A percentile compares a stretch with the other conserved stretches of the same genome.
Evolutionary conservation across 1,140 invertebrate species (phyloP).

Genomic region (Drosophila baimaii): DNA sequence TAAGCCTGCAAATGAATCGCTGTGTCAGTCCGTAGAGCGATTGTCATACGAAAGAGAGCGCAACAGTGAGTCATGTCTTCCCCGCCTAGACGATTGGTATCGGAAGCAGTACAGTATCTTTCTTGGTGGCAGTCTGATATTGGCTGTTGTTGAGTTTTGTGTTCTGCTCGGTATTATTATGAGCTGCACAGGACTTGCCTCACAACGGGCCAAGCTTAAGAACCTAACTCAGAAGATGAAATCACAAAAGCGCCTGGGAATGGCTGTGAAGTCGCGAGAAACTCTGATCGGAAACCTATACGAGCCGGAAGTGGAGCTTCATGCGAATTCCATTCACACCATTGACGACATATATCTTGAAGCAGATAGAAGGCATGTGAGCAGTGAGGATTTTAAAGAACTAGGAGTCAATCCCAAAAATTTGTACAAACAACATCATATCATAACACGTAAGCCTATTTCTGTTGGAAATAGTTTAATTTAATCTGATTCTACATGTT

Average conservation of each 20-base stretch:
- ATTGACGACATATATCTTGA: constrained; percentile 30
- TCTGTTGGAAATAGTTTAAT: constrained; percentile 74
- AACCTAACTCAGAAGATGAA: not conserved
- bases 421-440: constrained; percentile 68
- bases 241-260: not conserved
- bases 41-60: constrained; percentile 87
- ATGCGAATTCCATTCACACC: constrained; percentile 25
- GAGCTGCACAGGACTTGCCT: constrained; percentile 87
- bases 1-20: constrained; percentile 88
- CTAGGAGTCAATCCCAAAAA: constrained; percentile 72
- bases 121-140: constrained; percentile 87
- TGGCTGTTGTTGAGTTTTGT: constrained; percentile 89
- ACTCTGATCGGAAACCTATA: constrained; percentile 77
- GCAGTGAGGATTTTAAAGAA: constrained; percentile 74
- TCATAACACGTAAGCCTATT: constrained; percentile 66
- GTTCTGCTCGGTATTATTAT: constrained; percentile 89
- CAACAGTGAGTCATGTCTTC: constrained; percentile 88
- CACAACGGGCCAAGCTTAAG: constrained; percentile 61
- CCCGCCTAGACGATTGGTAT: constrained; percentile 90
- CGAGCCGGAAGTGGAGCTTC: constrained; percentile 67
- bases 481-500: constrained; percentile 24
- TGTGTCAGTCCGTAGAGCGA: constrained; percentile 89
- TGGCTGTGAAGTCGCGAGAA: constrained; percentile 52
- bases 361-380: constrained; percentile 39
- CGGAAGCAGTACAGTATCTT: constrained; percentile 90